These are phyloP conservation scores for Orius insidiosus DNA, from an alignment of 1,140 invertebrate genomes.

Conservation along the genomic window DNA sequence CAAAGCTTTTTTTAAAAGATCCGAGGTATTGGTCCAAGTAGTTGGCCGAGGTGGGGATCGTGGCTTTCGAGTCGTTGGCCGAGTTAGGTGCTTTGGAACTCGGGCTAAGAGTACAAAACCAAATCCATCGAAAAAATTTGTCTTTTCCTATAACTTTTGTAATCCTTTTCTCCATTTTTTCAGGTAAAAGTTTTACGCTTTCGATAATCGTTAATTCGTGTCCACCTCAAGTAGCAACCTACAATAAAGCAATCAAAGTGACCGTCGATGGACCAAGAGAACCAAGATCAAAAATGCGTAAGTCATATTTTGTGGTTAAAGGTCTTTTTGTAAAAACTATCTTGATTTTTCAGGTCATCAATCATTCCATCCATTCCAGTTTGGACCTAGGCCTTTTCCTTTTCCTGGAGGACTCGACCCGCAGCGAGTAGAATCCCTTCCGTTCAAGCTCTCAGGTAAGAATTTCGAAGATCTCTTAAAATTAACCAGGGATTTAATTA, in stretches of 20 bases:
- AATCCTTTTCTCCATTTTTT: too few species aligned
- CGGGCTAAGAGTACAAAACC: too few species aligned
- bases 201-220: slow-evolving; percentile 85
- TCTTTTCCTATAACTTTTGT: too few species aligned
- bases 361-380: slow-evolving; percentile 71
- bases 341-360: slow-evolving; percentile 41
- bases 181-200: slow-evolving; percentile 93
- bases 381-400: slow-evolving; percentile 58
- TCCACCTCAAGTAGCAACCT: slow-evolving; percentile 83
- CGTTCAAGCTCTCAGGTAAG: slow-evolving; percentile 70
- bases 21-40: too few species aligned
- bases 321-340: slow-evolving; percentile 4
- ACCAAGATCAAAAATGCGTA: slow-evolving; percentile 81
- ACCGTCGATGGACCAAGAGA: slow-evolving; percentile 95
- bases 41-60: too few species aligned
- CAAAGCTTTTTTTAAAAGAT: too few species aligned
- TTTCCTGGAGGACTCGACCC: slow-evolving; percentile 59
- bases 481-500: background rate
- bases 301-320: slow-evolving; percentile 30
- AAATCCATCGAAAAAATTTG: too few species aligned
- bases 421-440: slow-evolving; percentile 31
- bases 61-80: too few species aligned
- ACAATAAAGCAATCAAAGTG: slow-evolving; percentile 93
- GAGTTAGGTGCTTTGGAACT: too few species aligned
- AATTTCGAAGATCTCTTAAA: background rate